Base-by-base conservation (phyloP, 2,113 vertebrate genomes). In the Eptesicus fuscus region DNA sequence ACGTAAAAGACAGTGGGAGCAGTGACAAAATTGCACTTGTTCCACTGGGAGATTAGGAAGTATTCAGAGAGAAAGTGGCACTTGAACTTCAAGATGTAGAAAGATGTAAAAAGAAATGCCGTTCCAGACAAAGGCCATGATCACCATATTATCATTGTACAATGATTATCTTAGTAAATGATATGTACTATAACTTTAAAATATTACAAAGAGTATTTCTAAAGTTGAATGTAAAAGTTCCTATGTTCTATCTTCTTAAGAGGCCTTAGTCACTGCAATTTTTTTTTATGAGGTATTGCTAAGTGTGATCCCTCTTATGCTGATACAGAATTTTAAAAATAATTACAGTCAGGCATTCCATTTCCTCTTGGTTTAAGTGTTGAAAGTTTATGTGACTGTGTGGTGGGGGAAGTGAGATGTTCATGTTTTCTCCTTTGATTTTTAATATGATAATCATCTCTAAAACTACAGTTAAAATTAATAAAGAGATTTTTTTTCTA, bases 381-480 rank as follows among this genome's bases (percentile, higher is more conserved):
- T 92, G 69, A n/a, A 79, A 9, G 1, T 37, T 82, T 14, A 0
- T 84, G 30, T 44, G 18, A 28, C 10, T 47, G 14, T 73, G 59
- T 59, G 22, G 17, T 30, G 17, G 28, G 20, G 10, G 11, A 2
- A 71, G 10, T 59, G 44, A 95, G 44, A 70, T 59, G 0, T 88
- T 97, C 47, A 30, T 70, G 73, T 89, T 35, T 53, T 10, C 88
- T 71, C 47, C 63, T 95, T 85, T 23, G 16, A 25, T 80, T 96
- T 96, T 82, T 92, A 94, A 96, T 89, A 91, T 76, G 56, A 87
- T 94, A 89, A 93, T 96, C 73, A 56, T 77, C 51, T 79, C 67
- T 95, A 92, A 97, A 91, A 97, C 88, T 56, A 83, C 11, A 73
- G 82, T 90, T 92, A 82, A 97, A 97, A 94, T 98, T 98, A 98